A percentile compares a stretch with the other conserved stretches of the same genome.
Conservation (phyloP, 2,797 vertebrate species). For the Halcyon badia region DNA sequence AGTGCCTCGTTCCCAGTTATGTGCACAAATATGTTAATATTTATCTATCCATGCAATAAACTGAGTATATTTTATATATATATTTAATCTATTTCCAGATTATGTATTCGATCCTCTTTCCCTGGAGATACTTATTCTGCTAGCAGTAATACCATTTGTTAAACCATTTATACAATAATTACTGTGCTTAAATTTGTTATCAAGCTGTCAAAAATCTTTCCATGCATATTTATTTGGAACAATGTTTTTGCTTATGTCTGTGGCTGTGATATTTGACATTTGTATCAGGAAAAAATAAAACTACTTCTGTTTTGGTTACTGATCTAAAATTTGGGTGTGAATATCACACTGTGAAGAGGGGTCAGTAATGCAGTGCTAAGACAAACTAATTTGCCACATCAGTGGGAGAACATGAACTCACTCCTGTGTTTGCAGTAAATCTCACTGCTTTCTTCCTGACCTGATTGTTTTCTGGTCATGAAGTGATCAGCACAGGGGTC, state of each 20-base stretch:
- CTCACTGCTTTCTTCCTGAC: constrained; percentile 57
- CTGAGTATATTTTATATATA: constrained; percentile 68
- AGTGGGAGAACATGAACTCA: constrained; percentile 62
- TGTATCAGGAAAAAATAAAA: constrained; percentile 51
- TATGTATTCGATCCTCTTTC: constrained; percentile 61
- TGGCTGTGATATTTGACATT: constrained; percentile 42
- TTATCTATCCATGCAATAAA: constrained; percentile 75
- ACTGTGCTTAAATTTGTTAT: constrained; percentile 36
- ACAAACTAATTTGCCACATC: constrained; percentile 78
- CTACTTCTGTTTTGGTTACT: constrained; percentile 16
- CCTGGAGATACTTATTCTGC: constrained; percentile 81
- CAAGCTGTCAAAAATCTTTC: constrained; percentile 19
- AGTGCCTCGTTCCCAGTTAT: constrained; percentile 45
- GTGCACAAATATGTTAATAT: constrained; percentile 55
- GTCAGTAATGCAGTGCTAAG: constrained; percentile 55
- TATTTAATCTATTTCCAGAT: constrained; percentile 74
- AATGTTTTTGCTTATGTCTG: constrained; percentile 20
- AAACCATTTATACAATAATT: constrained; percentile 15
- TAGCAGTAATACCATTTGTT: constrained; percentile 65
- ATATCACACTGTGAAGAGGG: constrained; percentile 67
- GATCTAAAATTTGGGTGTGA: not conserved
- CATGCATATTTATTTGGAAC: constrained; percentile 55
- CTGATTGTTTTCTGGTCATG: not conserved
- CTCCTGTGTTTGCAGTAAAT: constrained; percentile 75
- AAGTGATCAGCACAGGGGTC: not conserved